Base-by-base conservation (phyloP, 2,113 vertebrate species). In the Ceyx melanurus region DNA sequence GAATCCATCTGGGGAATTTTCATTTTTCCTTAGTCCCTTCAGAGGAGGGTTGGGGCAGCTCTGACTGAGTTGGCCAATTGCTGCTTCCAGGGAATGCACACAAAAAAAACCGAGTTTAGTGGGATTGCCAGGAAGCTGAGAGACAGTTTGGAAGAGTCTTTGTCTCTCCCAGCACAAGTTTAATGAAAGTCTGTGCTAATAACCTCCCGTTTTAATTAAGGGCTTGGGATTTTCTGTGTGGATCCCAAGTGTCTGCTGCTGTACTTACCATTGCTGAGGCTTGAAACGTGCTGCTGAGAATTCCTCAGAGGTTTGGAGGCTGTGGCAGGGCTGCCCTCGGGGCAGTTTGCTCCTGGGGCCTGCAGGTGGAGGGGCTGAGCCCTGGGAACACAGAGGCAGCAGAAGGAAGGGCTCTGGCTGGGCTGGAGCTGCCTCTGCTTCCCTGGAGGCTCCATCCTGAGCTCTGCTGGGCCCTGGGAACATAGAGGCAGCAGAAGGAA, bases 181-280 rank as follows among this genome's bases (percentile, higher is more conserved):
- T 97, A 88, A 95, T 96, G 54, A 88, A 66, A 68, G 62, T 28
- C 37, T 40, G 58, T 65, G 94, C 87, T 85, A 94, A 92, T 94
- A 81, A 90, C 72, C 46, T 95, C 91, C 61, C 81, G 29, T n/a
- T 93, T 77, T 92, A 94, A 95, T 89, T 92, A 95, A 97, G 90
- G 82, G 62, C 71, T 73, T n/a, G 29, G 94, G 91, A 88, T 88
- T 89, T 94, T 54, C 71, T 80, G 50, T n/a, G 46, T 37, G 1
- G 42, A 58, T 95, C 84, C 92, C 88, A 31, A 28, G 93, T 83
- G 91, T 46, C 75, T 40, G 57, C 82, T 82, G 11, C 94, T 65
- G 77, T 88, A 81, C 84, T 91, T 94, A 95, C 74, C 80, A 68
- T 82, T 73, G 42, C 94, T 93, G 33, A 5, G 76, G 0, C 46